Evolutionary conservation across 2,797 vertebrate species (phyloP), one percentile per base, ranked within the genome.

Genomic region (Carapus acus): DNA sequence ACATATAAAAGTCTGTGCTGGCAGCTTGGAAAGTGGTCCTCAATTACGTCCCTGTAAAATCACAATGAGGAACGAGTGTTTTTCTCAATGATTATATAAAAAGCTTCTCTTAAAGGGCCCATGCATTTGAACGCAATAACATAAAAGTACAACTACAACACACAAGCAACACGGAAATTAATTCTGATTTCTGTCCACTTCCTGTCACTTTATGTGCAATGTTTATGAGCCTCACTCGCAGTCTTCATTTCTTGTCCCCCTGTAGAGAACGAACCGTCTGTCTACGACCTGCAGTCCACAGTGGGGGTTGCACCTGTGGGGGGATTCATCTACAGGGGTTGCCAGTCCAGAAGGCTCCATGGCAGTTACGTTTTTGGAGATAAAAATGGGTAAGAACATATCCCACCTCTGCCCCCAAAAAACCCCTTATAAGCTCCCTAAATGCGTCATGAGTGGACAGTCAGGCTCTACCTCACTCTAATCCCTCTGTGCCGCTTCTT

Each of bases 291-390:
- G 83, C 94, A 93, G 69, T 91, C 92, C 34, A 91, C 88, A 57
- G 93, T 91, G 70, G 93, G 89, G 17, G 91, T 90, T 9, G 85
- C 89, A 34, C 87, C 93, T 60, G 90, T 97, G 33, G 94, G 96
- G 29, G 95, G 95, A 53, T 98, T 99, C 79, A 87, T 97, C 81
- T 99, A 99, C 74, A 90, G 95, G 73, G 96, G 95, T 59, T 98
- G 96, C 79, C 96, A 98, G 67, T 99, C 95, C 0, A 90, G 97
- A 80, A 86, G 96, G 61, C 88, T 99, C 36, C 93, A 93, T 29
- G 94, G 96, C 73, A 97, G 89, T 77, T 97, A 96, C 0, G 90
- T 97, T 7, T 99, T 99, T 74, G 94, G 91, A 78, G 94, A 98
- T 77, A 95, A 90, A 65, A 94, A 92, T 13, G 93, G 96, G 96